Conservation (phyloP, 2,113 vertebrate species). For the Eulemur rufifrons region DNA sequence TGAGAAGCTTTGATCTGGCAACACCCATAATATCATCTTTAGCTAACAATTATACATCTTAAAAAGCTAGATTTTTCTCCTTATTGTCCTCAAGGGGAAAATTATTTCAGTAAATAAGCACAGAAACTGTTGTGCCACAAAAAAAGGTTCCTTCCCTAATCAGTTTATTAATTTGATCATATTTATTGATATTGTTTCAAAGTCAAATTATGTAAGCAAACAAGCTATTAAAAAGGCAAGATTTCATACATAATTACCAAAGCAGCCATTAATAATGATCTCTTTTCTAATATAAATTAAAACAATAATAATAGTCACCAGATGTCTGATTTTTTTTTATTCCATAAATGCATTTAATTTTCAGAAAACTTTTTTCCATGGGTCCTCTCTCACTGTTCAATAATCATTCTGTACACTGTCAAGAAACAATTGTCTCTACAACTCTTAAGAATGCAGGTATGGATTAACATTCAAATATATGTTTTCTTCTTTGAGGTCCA, state of each 20-base stretch:
- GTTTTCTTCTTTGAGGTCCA: neutral
- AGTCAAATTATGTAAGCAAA: neutral
- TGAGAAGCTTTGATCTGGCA: neutral
- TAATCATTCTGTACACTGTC: neutral
- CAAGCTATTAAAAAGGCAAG: neutral
- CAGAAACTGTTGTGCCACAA: neutral
- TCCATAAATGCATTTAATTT: neutral
- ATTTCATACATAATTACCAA: neutral
- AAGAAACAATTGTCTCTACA: neutral
- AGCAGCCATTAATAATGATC: neutral
- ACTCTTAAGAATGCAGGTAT: neutral
- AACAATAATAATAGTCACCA: neutral
- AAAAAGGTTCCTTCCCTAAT: neutral
- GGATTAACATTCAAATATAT: neutral
- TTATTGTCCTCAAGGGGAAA: neutral
- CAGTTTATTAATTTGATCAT: neutral
- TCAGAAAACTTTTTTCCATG: neutral
- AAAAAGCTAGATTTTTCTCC: neutral
- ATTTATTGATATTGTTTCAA: slow-evolving; percentile 23
- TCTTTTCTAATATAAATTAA: neutral
- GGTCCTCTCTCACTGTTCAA: neutral
- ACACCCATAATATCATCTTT: neutral
- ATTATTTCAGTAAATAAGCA: neutral
- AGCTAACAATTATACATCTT: neutral
- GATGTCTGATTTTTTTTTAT: neutral